Evolutionary conservation across 30 jellyfish, hydroid and myxozoan genomes (phyloP).

Genomic region (Aurelia sp.): DNA sequence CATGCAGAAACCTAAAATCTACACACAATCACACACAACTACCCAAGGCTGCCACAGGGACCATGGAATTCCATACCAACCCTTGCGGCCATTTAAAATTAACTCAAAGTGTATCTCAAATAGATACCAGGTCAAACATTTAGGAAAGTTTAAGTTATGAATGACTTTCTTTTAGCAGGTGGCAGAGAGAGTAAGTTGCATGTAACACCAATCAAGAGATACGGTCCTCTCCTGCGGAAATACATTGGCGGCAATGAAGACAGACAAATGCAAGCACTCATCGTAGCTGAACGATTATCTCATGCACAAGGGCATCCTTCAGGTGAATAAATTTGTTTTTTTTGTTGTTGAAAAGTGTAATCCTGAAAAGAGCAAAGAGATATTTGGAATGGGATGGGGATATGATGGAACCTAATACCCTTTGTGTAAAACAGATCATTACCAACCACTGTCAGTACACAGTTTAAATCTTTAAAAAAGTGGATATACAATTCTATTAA

Average conservation of each 20-base stretch:
- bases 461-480: no score
- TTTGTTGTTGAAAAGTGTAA: background rate
- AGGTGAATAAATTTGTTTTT: background rate
- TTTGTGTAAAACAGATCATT: no score
- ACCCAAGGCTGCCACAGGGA: background rate
- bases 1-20: no score
- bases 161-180: background rate
- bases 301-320: background rate
- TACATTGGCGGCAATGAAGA: background rate
- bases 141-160: no score
- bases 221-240: background rate
- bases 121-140: no score
- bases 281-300: constrained; percentile 10
- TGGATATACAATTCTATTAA: no score
- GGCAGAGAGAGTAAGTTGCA: background rate
- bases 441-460: no score
- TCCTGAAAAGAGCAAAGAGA: no score
- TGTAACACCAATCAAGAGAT: background rate
- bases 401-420: no score
- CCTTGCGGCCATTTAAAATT: background rate
- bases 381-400: no score
- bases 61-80: background rate
- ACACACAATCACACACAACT: background rate
- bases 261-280: background rate
- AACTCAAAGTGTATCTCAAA: no score